These are phyloP conservation scores for Capromys pilorides DNA, from an alignment of 2,797 vertebrate genomes.

Conservation along the genomic window DNA sequence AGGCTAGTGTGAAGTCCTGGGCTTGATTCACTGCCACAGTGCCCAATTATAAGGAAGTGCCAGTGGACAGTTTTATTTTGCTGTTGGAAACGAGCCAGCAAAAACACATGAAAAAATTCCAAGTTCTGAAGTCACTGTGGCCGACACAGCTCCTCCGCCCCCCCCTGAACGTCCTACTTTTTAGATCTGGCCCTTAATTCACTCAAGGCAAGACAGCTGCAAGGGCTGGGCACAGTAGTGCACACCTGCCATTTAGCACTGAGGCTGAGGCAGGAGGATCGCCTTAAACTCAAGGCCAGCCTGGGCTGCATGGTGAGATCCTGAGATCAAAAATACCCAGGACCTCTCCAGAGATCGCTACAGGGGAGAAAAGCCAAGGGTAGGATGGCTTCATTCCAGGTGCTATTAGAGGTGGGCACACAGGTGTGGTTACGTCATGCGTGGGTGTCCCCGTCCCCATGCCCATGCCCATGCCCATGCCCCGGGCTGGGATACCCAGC, in stretches of 20 bases:
- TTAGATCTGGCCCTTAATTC: not conserved
- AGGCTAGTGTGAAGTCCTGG: not conserved
- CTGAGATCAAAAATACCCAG: not conserved
- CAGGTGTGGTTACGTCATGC: not conserved
- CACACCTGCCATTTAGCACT: not conserved
- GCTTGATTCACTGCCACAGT: not conserved
- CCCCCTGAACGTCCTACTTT: not conserved
- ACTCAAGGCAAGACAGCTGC: not conserved
- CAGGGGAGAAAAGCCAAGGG: not conserved
- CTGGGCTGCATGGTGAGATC: not conserved
- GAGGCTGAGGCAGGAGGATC: not conserved
- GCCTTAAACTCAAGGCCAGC: not conserved
- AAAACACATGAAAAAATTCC: not conserved
- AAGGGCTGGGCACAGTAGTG: not conserved
- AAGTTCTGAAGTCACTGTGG: not conserved
- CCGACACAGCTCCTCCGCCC: not conserved
- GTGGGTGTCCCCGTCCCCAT: not conserved
- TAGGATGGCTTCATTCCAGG: not conserved
- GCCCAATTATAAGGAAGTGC: not conserved
- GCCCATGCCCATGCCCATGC: conserved; percentile 67
- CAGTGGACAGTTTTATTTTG: not conserved
- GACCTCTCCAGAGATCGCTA: not conserved
- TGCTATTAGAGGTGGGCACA: not conserved
- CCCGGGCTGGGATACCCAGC: not conserved
- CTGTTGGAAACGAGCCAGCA: not conserved